Evolutionary conservation across 2,797 vertebrate species (phyloP), one percentile per base, ranked within the genome.

Genomic region (Tympanoctomys barrerae): DNA sequence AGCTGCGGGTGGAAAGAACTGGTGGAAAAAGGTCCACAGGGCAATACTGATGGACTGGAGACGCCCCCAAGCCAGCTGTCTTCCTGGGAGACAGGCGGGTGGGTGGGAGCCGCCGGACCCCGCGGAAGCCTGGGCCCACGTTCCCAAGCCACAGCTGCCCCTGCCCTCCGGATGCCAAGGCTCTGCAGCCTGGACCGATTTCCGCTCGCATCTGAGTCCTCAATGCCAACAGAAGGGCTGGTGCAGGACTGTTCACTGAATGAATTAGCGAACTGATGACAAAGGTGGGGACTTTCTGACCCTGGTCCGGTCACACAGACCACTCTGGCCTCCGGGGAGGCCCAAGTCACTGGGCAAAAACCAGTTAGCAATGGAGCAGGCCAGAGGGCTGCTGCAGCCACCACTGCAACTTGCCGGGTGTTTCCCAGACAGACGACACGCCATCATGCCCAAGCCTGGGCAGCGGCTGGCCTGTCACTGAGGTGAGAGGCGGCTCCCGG

Each of bases 401-500:
- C 89, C 93, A n/a, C 90, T 64, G 46, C 61, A 52, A 68, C 77
- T 3, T 1, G n/a, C 0, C 77, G 22, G 2, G 0, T 79, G 81
- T 97, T 97, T 97, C 96, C 95, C 92, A 91, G 96, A 92, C 3
- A 70, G 79, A 73, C 24, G 36, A 54, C 42, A 46, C 21, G 22
- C 8, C 14, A 26, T 90, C 93, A 96, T 52, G 52, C 82, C n/a
- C 31, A 36, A 77, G 94, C 95, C 88, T 19, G 94, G 92, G 89
- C 94, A 86, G 49, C 80, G 94, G 0, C 0, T 0, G 24, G 6
- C 59, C 94, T 94, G 89, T 95, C 96, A 85, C 87, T 66, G 95
- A 94, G 12, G 62, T 42, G 26, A 3, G 36, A 11, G 97, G 97
- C 91, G 96, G 97, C 95, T 95, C 94, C 97, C 96, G 16, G 84